These are phyloP conservation scores for Junonia oenone DNA, from an alignment of 2,888 invertebrate genomes.

Conservation along the genomic window DNA sequence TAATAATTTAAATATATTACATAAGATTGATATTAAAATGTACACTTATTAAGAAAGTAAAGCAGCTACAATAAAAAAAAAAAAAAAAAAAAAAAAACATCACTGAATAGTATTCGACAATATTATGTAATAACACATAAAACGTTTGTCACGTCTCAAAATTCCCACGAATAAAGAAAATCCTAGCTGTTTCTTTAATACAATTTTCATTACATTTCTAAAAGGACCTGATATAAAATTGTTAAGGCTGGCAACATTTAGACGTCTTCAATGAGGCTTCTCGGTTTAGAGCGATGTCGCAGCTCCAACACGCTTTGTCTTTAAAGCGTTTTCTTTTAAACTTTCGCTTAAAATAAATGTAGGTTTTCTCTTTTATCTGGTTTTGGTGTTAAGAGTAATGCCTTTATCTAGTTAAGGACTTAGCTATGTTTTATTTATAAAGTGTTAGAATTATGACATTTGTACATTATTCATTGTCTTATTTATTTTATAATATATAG, in stretches of 20 bases:
- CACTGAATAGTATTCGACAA: too few species aligned
- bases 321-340: slow-evolving; percentile 7
- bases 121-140: too few species aligned
- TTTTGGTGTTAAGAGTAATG: neutral
- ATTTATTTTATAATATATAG: too few species aligned
- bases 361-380: neutral
- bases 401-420: neutral
- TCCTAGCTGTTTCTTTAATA: neutral
- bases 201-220: neutral
- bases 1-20: too few species aligned
- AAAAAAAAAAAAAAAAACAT: too few species aligned
- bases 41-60: too few species aligned
- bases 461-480: too few species aligned
- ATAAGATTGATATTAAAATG: too few species aligned
- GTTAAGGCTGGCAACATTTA: slow-evolving; percentile 9
- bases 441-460: too few species aligned
- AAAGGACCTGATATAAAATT: slow-evolving; percentile 8
- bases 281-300: slow-evolving; percentile 7
- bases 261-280: slow-evolving; percentile 17
- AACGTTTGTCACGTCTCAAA: neutral
- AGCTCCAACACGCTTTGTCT: slow-evolving; percentile 3
- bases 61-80: too few species aligned
- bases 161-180: neutral
- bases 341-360: neutral
- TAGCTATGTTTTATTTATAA: too few species aligned